Evolutionary conservation across 2,888 invertebrate species (phyloP), one percentile per base, ranked within the genome.

Genomic region (Linnaemya tessellans): DNA sequence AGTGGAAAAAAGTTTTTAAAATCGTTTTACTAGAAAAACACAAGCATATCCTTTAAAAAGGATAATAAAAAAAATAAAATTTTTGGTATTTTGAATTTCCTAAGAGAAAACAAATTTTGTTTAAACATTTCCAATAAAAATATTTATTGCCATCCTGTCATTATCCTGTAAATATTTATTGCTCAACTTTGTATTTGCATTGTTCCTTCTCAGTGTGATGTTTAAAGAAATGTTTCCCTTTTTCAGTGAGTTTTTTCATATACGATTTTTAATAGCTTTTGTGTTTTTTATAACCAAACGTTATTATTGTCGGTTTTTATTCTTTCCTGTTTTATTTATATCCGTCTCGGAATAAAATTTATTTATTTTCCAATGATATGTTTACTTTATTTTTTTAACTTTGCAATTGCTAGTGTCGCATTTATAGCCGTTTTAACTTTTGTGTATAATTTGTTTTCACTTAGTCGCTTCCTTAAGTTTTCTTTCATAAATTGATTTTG

Each of bases 401-500:
- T 30, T 30, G 30, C 2, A 11, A 43, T 41, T 13, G 8, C 46
- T 25, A 25, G 5, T 15, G 5, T 18, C 20, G 43, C 43, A 4
- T 1, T 54, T 18, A 18, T 73, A 5, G 38, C 18, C 30, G 9
- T 35, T 71, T n/a, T n/a, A 18, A 79, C 22, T 79, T 79, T 30
- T 25, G 5, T 30, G 15, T 62, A 20, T 22, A 60, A 25, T 49
- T 51, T 65, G 9, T 46, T 67, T 65, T 65, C 22, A 13, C 25
- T 73, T 74, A 15, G 38, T 8, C 67, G 2, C n/a, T 8, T 49
- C n/a, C 8, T 49, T 11, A 38, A 67, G n/a, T 25, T 60, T 60
- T 60, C 74, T 11, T 74, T 74, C 43, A 74, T 22, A 68, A 62
- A 54, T 62, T 81, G 54, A 62, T 79, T 83, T 83, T 79, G 83